Base-by-base conservation (phyloP, 1,140 invertebrate genomes). In the Apocrypta bakeri region DNA sequence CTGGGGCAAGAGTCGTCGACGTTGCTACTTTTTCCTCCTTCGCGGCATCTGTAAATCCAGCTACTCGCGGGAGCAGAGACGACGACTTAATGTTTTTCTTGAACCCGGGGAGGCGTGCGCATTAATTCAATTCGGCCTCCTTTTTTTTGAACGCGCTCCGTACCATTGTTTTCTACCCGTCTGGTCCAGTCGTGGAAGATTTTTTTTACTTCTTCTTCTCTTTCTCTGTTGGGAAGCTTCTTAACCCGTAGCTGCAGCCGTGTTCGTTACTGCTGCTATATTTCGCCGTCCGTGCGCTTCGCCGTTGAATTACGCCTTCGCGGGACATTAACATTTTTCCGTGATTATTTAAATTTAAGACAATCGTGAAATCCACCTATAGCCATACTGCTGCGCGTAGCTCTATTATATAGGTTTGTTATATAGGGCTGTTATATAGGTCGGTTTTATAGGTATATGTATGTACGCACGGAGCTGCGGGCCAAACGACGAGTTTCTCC, bases 321-420 rank as follows among this genome's bases (percentile, higher is more conserved):
- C 81, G 79, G 25, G 84, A 77, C 85, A 89, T 90, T 90, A 88
- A 90, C 89, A 89, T 90, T 89, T 89, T 90, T 87, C 84, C 75
- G 88, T 88, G 87, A 90, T 90, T 90, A 90, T 90, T 90, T 88
- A 90, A 90, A 90, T 90, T 88, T 86, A 87, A 89, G 87, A 88
- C 86, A 89, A 89, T 90, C 87, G 83, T 83, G 87, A 83, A 56
- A 11, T 48, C 66, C 11, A 27, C 21, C 9, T 14, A n/a, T 1
- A 37, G 8, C 29, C 31, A 29, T 31, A 21, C 74, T 21, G 2
- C 33, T 37, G 29, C 56, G 74, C n/a, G 63, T 37, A 37, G 3
- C 33, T 37, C 33, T 37, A 37, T 37, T 4, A 73, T 73, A 69
- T 48, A 48, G 7, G 6, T 48, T 2, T 73, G 12, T 27, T n/a